Conservation (phyloP, 1,140 invertebrate genomes). For the Brachionus koreanus region DNA sequence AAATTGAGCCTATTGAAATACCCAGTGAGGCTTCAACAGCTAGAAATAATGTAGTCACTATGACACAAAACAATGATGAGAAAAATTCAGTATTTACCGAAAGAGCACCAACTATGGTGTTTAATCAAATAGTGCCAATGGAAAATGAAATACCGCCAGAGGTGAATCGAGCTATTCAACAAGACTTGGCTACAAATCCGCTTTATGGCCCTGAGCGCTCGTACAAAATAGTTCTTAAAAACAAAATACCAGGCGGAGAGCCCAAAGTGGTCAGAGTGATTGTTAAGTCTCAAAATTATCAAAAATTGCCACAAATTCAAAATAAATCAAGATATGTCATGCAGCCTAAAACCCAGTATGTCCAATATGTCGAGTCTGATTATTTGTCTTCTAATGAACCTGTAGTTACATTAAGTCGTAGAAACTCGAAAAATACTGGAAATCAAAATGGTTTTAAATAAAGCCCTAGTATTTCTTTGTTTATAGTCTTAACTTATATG, state of each 20-base stretch:
- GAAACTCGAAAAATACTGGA: background rate
- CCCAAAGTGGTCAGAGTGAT: background rate
- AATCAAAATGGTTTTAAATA: background rate
- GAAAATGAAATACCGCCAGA: conserved; percentile 5
- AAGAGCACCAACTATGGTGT: background rate
- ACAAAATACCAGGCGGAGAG: background rate
- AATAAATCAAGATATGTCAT: background rate
- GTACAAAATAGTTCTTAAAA: conserved; percentile 38
- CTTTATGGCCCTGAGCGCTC: background rate
- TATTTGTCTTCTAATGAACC: background rate
- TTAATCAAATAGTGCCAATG: background rate
- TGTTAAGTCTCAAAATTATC: background rate
- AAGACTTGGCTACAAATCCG: conserved; percentile 23
- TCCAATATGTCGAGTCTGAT: background rate
- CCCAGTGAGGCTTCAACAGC: background rate
- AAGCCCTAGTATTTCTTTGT: background rate
- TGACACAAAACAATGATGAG: background rate
- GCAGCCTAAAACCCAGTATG: background rate
- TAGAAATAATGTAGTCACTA: background rate
- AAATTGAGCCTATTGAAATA: background rate
- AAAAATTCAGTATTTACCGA: background rate
- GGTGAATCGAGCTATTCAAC: conserved; percentile 13
- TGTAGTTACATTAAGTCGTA: background rate
- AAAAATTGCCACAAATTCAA: conserved; percentile 1
- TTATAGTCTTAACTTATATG: too few species aligned